Percentiles rank a stretch among this genome's conserved stretches.
phyloP scores from a whole-genome alignment of 2,888 invertebrate species.

The Cataglyphis livida region DNA sequence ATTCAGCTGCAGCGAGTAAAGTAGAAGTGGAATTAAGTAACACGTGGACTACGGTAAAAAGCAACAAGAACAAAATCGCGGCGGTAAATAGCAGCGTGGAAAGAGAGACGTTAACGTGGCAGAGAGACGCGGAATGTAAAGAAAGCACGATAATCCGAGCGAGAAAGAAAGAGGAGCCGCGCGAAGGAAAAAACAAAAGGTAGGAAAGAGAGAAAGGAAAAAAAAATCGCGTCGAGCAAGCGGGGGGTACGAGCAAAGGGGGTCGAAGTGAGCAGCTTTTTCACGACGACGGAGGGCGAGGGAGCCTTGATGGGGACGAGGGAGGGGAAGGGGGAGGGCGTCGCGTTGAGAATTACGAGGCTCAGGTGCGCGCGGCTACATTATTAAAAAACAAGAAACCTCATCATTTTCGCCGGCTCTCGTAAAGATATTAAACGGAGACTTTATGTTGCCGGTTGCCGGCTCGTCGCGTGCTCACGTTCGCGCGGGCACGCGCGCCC shows the following conservation, averaged over 20 bases:
- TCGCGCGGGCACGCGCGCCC: constrained; percentile 56
- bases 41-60: constrained; percentile 4
- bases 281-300: constrained; percentile 38
- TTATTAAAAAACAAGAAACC: constrained; percentile 85
- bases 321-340: constrained; percentile 64
- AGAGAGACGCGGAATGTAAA: constrained; percentile 56
- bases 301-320: neutral
- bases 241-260: constrained; percentile 50
- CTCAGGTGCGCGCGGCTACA: constrained; percentile 83
- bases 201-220: constrained; percentile 50
- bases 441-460: constrained; percentile 81
- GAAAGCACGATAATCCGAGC: constrained; percentile 52
- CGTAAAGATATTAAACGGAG: constrained; percentile 85
- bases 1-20: constrained; percentile 15
- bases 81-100: constrained; percentile 63
- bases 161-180: constrained; percentile 46
- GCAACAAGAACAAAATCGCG: constrained; percentile 28
- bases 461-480: constrained; percentile 62
- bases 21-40: constrained; percentile 6
- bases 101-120: constrained; percentile 65
- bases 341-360: constrained; percentile 82
- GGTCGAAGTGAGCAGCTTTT: constrained; percentile 61
- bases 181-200: constrained; percentile 55
- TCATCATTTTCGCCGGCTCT: constrained; percentile 83
- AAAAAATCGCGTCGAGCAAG: constrained; percentile 48